A percentile compares a stretch with the other conserved stretches of the same genome.
phyloP scores from a whole-genome alignment of 2,888 invertebrate genomes.

The Alentia gelatinosa region DNA sequence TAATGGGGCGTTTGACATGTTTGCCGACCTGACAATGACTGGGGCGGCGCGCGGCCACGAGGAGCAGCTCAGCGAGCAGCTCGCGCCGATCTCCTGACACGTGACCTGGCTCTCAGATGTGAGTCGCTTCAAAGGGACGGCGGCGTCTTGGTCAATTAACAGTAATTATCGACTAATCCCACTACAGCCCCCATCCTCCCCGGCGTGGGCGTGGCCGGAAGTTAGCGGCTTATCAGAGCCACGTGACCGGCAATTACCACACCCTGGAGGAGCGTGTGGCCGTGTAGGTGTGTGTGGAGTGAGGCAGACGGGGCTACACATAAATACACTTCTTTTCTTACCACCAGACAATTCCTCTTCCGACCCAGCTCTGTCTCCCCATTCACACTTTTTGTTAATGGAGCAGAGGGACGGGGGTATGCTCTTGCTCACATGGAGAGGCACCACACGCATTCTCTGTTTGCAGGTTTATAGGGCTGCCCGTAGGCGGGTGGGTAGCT shows the following conservation, averaged over 20 bases:
- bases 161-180: constrained; percentile 11
- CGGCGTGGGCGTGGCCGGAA: constrained; percentile 18
- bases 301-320: neutral
- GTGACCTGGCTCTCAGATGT: neutral
- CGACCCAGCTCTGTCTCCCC: too few species aligned
- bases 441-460: too few species aligned
- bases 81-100: neutral
- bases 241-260: neutral
- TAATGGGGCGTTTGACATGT: constrained; percentile 42
- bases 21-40: constrained; percentile 9
- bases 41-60: neutral
- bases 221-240: constrained; percentile 21
- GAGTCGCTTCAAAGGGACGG: neutral
- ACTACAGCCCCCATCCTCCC: neutral
- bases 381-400: too few species aligned
- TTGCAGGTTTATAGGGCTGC: too few species aligned
- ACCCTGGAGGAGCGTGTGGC: neutral
- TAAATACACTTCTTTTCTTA: neutral
- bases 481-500: neutral
- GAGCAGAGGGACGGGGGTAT: too few species aligned
- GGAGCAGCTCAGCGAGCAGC: neutral
- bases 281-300: neutral
- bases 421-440: too few species aligned
- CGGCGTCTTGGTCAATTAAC: constrained; percentile 43
- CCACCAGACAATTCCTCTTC: neutral